Evolutionary conservation across 2,888 invertebrate genomes (phyloP).

Genomic region (Pimpla rufipes): DNA sequence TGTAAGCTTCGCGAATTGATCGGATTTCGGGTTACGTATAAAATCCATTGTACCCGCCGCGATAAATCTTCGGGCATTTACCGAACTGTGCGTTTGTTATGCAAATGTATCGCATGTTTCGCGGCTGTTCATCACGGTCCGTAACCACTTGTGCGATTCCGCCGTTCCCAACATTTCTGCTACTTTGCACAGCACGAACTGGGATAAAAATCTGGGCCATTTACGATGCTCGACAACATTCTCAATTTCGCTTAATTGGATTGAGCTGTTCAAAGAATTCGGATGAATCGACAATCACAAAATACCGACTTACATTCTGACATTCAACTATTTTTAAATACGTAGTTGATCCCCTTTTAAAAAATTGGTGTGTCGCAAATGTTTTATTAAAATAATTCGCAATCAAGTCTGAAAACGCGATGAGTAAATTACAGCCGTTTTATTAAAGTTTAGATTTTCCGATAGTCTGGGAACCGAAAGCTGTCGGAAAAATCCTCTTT

Average conservation of each 20-base stretch:
- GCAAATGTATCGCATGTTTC: slow-evolving; percentile 33
- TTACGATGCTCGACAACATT: not conserved
- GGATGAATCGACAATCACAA: not conserved
- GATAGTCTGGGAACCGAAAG: too few species aligned
- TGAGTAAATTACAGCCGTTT: too few species aligned
- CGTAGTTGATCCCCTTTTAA: too few species aligned
- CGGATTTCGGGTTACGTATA: slow-evolving; percentile 27
- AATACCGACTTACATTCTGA: not conserved
- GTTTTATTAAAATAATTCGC: too few species aligned
- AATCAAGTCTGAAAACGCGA: too few species aligned
- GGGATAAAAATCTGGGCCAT: not conserved
- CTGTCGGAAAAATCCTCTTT: too few species aligned
- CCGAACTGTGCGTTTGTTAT: slow-evolving; percentile 22
- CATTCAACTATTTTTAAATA: too few species aligned
- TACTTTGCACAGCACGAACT: not conserved
- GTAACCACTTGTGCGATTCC: slow-evolving; percentile 60
- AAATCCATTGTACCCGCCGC: slow-evolving; percentile 15
- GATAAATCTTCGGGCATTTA: slow-evolving; percentile 14
- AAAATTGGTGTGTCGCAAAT: too few species aligned
- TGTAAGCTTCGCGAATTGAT: slow-evolving; percentile 35
- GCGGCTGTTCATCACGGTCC: slow-evolving; percentile 39
- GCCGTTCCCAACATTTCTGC: slow-evolving; percentile 12
- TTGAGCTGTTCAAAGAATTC: not conserved
- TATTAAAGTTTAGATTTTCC: too few species aligned
- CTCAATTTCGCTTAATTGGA: not conserved